Evolutionary conservation across 2,888 invertebrate genomes (phyloP), one percentile per base, ranked within the genome.

Genomic region (Ctena decussata): DNA sequence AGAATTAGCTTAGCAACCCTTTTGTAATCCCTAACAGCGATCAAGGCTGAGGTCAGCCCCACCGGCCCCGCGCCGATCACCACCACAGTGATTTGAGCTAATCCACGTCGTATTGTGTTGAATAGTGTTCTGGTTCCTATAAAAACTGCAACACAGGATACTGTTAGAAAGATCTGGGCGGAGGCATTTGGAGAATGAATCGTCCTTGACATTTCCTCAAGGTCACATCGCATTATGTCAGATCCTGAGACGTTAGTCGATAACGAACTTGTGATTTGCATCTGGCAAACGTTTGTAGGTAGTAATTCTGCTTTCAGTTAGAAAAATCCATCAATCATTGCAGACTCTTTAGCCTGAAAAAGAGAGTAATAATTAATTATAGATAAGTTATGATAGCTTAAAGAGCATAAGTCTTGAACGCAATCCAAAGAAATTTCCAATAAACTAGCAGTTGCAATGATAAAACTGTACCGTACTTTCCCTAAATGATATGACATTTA

Each of bases 1-100:
- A 95, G 80, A 11, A 94, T 84, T n/a, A 95, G 77, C 73, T 90
- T 84, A 6, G 90, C 77, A 21, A 93, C 93, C 35, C 90, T 82
- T 12, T 90, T 90, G 70, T 91, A 91, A 32, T 85, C 78, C n/a
- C 85, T 86, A 30, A 93, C 92, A 0, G 94, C 93, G 39, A 95
- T 91, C 6, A 94, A 83, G 8, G 93, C 92, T 0, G 94, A 85
- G 0, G 92, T 90, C 41, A 95, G 85, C 1, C 95, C 95, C 21
- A 94, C 83, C 21, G 95, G 95, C 0, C 95, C 95, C 0, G 93
- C 94, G 1, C 95, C 95, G 0, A 95, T 82, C 12, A 95, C 90
- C n/a, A 94, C 90, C 2, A 93, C 92, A 0, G 91, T 91, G 24
- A 94, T 79, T 15, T 92, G 87, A 1, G 92, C 91, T 57, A 92